Evolutionary conservation across 1,140 invertebrate species (phyloP), one percentile per base, ranked within the genome.

Genomic region (Drosophila lacteicornis): DNA sequence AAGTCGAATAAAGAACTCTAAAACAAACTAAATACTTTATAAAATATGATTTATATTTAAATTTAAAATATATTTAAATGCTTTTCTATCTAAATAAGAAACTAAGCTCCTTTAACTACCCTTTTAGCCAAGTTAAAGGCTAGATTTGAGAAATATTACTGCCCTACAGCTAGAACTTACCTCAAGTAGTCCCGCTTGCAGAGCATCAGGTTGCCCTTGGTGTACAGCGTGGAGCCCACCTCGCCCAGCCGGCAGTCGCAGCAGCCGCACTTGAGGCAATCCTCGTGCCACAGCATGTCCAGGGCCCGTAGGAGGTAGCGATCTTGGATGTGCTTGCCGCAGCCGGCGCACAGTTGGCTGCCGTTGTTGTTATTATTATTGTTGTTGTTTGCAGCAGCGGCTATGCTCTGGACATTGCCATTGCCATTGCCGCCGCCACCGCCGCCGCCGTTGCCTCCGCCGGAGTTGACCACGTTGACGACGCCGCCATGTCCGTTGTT

Each of bases 171-270:
- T 2, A 9, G 30, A 33, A 79, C 93, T 93, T 79, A 98, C 97
- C 98, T 98, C 86, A 99, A 95, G 94, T 99, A 99, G 93, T 99
- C 98, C 92, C 98, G 95, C 94, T 98, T 97, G 95, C 98, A 99
- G n/a, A 99, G 95, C 87, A 99, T 98, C 38, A 99, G 95, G 93
- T 99, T 99, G 45, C 98, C 98, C 93, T 98, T 98, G 38, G 97
- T 98, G 93, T 98, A 99, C 8, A 99, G 95, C 2, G 98, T 98
- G 47, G 98, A 98, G 30, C 98, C 98, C n/a, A 99, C 98, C 93
- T 99, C 98, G 13, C 98, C 98, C 47, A 99, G 95, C 51, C 98
- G 95, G 93, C 98, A 99, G 93, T 99, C 98, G 94, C 98, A 99
- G 94, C 98, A 99, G 63, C 97, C 97, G 93, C 98, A 99, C 93